Evolutionary conservation across 2,113 vertebrate species (phyloP).

Genomic region (Uria lomvia): DNA sequence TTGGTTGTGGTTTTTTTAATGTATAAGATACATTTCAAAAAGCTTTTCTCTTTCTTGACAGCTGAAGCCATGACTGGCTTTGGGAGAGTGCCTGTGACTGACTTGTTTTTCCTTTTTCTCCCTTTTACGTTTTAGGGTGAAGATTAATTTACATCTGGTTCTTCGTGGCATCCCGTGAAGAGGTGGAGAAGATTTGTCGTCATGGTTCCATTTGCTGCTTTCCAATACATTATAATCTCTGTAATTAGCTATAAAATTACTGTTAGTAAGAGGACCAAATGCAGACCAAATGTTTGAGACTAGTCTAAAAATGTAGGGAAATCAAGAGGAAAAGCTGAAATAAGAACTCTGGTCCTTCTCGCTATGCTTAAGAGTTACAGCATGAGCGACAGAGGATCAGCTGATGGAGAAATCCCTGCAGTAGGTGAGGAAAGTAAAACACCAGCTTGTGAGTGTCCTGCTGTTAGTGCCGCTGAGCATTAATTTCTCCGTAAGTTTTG

Average conservation of each 20-base stretch:
- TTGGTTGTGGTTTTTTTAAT: not conserved
- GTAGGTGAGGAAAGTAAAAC: not conserved
- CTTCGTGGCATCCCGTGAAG: not conserved
- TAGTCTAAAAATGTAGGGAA: not conserved
- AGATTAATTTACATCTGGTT: not conserved
- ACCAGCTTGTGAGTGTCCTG: not conserved
- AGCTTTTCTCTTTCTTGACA: not conserved
- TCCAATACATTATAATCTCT: slow-evolving; percentile 11
- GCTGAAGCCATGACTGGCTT: not conserved
- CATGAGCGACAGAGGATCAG: not conserved
- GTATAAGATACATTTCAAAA: not conserved
- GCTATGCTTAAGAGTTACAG: not conserved
- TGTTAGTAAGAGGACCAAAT: not conserved
- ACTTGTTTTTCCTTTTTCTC: not conserved
- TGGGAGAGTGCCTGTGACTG: not conserved
- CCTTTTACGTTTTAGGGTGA: slow-evolving; percentile 44
- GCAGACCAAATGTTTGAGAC: not conserved
- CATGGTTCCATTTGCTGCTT: not conserved
- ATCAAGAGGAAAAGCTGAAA: not conserved
- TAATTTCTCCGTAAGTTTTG: not conserved
- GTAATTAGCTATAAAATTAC: not conserved
- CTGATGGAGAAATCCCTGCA: not conserved
- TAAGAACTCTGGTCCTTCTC: not conserved
- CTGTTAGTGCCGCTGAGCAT: not conserved
- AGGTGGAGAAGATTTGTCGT: not conserved